Conservation (phyloP, 1,140 invertebrate genomes). For the Brachionus koreanus region DNA sequence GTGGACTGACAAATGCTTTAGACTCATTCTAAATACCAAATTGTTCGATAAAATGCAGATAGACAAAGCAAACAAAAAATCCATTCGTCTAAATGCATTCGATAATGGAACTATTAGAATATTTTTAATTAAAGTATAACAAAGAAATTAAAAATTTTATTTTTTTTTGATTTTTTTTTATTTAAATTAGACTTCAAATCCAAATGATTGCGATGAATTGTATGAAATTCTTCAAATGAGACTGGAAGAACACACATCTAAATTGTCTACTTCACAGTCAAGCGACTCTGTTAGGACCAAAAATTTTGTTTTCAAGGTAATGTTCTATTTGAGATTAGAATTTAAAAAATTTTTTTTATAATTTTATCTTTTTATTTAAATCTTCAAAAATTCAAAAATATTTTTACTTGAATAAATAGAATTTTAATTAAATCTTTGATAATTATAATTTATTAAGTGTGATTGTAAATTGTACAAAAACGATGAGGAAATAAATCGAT, state of each 20-base stretch:
- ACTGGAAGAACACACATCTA: background rate
- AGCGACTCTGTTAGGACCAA: background rate
- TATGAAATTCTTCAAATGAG: conserved; percentile 1
- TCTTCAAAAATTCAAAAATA: background rate
- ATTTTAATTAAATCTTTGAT: background rate
- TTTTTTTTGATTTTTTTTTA: background rate
- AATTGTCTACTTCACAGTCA: background rate
- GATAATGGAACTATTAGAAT: conserved; percentile 35
- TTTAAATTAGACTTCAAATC: background rate
- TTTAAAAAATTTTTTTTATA: too few species aligned
- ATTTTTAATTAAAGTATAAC: conserved; percentile 43
- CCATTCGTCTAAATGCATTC: conserved; percentile 12
- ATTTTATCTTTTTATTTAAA: background rate
- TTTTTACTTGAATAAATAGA: too few species aligned
- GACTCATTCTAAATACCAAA: conserved; percentile 31
- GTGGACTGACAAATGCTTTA: conserved; percentile 40
- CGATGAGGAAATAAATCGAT: background rate
- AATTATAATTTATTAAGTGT: background rate
- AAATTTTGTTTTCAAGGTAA: conserved; percentile 2
- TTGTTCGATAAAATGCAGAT: conserved; percentile 38
- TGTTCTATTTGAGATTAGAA: background rate
- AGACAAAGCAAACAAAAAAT: conserved; percentile 23
- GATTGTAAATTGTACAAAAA: conserved; percentile 22
- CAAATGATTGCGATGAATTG: conserved; percentile 30
- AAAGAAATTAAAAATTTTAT: too few species aligned